Evolutionary conservation across 2,888 invertebrate species (phyloP).

Genomic region (Lasioglossum calceatum): DNA sequence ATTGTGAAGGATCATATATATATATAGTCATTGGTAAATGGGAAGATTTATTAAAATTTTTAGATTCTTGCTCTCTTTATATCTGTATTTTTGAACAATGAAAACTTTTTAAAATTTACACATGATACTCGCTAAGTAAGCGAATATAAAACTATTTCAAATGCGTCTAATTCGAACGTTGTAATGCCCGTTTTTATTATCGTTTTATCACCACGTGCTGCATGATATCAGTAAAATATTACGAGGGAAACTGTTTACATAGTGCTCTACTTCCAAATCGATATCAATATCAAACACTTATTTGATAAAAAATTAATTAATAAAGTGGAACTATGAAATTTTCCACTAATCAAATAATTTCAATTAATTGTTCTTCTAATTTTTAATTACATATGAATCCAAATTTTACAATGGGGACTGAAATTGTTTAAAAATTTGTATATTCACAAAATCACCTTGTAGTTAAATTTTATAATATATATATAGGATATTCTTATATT

Average conservation of each 20-base stretch:
- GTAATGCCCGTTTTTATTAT: background rate
- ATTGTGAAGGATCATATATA: background rate
- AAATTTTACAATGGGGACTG: background rate
- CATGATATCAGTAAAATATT: background rate
- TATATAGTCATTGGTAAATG: background rate
- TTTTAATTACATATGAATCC: background rate
- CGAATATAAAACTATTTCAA: background rate
- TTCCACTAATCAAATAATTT: background rate
- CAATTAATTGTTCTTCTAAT: background rate
- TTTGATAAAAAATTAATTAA: background rate
- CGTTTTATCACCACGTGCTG: background rate
- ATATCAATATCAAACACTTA: background rate
- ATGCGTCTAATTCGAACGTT: background rate
- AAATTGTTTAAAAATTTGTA: no score
- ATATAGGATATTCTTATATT: background rate
- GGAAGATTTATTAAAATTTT: background rate
- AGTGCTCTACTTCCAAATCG: background rate
- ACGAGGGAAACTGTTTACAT: background rate
- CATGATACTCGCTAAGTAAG: background rate
- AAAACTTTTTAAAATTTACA: no score
- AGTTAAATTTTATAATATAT: background rate
- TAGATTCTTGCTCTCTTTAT: background rate
- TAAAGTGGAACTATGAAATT: background rate
- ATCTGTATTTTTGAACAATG: background rate
- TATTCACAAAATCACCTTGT: background rate